A percentile compares a stretch with the other conserved stretches of the same genome.
Conservation (phyloP, 2,113 vertebrate genomes). For the Centrocercus urophasianus region DNA sequence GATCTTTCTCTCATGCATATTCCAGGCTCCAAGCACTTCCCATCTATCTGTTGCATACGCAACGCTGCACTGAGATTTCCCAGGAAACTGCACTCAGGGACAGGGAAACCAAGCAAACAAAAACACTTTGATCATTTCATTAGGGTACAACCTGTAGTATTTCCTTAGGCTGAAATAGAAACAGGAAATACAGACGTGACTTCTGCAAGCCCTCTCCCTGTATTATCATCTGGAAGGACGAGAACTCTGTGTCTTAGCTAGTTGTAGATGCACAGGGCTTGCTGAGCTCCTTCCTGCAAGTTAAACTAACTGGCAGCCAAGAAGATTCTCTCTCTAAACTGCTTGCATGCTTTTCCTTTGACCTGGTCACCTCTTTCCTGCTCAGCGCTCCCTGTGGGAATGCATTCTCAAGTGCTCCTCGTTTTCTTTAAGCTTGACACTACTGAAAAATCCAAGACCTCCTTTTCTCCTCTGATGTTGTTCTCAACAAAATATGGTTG, state of each 20-base stretch:
- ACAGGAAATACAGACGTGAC: slow-evolving; percentile 60
- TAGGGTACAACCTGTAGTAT: background rate
- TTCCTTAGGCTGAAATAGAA: slow-evolving; percentile 1
- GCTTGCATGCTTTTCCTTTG: slow-evolving; percentile 56
- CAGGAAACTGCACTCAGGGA: background rate
- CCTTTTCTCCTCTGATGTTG: background rate
- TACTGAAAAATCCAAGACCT: background rate
- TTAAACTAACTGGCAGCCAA: slow-evolving; percentile 45
- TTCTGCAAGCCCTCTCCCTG: background rate
- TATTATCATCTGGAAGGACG: background rate
- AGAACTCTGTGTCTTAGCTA: background rate
- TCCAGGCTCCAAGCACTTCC: background rate
- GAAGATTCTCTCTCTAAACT: slow-evolving; percentile 15
- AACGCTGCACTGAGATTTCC: background rate
- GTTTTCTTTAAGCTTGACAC: background rate
- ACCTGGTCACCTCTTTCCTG: slow-evolving; percentile 50
- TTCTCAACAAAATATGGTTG: background rate
- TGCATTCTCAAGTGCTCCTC: background rate
- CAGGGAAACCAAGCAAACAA: slow-evolving; percentile 21
- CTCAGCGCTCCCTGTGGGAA: background rate
- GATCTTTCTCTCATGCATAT: background rate
- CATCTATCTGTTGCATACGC: background rate
- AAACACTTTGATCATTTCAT: slow-evolving; percentile 1
- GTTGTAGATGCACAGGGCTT: background rate
- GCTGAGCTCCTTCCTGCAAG: background rate